Conservation (phyloP, 2,113 vertebrate genomes). For the Calidris pygmaea region DNA sequence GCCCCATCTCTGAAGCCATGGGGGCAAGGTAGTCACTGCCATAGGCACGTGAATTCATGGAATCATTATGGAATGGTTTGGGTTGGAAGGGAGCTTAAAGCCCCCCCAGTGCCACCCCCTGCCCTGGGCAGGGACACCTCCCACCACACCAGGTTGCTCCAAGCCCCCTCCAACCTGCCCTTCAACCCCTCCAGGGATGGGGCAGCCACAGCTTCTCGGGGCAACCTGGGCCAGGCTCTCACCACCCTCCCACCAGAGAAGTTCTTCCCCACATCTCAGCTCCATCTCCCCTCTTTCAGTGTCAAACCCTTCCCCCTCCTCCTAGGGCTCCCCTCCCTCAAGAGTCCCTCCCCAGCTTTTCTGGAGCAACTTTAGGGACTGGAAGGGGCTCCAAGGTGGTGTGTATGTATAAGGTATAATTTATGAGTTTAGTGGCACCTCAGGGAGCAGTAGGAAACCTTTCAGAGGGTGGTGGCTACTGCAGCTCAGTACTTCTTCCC, state of each 20-base stretch:
- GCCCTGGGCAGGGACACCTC: background rate
- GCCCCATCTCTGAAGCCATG: background rate
- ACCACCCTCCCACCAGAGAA: too few relatives aligned
- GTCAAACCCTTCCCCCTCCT: too few relatives aligned
- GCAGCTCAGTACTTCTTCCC: background rate
- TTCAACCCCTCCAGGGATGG: too few relatives aligned
- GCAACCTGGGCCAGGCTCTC: too few relatives aligned
- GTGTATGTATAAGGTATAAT: background rate
- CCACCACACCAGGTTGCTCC: too few relatives aligned
- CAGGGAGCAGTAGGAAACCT: background rate
- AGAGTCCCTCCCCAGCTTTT: background rate
- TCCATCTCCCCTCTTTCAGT: too few relatives aligned
- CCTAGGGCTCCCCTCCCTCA: background rate
- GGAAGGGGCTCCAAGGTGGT: background rate
- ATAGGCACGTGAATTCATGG: accelerated
- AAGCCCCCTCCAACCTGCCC: too few relatives aligned
- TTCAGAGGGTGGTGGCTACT: background rate
- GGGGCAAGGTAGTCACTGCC: background rate
- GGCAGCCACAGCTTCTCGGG: too few relatives aligned
- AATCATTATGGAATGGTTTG: background rate
- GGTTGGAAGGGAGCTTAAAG: background rate
- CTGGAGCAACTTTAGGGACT: background rate
- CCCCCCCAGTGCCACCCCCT: background rate
- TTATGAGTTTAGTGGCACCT: accelerated
- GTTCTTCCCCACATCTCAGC: too few relatives aligned